A percentile compares a stretch with the other conserved stretches of the same genome.
Evolutionary conservation across 2,113 vertebrate species (phyloP).

Genomic region (Aspiorhynchus laticeps): DNA sequence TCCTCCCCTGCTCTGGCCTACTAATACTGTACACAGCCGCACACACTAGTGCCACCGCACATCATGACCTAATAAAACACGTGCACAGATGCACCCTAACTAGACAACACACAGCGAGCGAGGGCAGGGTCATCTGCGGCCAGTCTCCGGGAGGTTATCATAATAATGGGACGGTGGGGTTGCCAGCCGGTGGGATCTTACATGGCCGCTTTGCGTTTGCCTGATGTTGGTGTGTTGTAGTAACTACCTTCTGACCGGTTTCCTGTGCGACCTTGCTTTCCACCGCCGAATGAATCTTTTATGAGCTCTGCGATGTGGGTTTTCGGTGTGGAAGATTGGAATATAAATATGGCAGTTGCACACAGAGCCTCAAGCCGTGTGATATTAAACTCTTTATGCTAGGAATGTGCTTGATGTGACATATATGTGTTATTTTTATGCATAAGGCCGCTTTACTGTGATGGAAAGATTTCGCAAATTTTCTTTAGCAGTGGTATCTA

Average conservation of each 20-base stretch:
- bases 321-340: conserved; percentile 80
- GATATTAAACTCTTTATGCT: conserved; percentile 66
- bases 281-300: conserved; percentile 79
- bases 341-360: conserved; percentile 79
- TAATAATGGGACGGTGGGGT: not conserved
- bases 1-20: conserved; percentile 46
- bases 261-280: conserved; percentile 78
- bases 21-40: conserved; percentile 28
- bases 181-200: not conserved
- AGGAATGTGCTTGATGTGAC: conserved; percentile 62
- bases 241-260: conserved; percentile 72
- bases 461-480: not conserved
- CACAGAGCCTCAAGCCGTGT: conserved; percentile 65
- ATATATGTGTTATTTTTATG: not conserved
- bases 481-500: not conserved
- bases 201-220: conserved; percentile 12
- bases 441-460: not conserved
- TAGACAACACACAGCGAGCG: not conserved
- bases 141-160: not conserved
- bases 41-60: not conserved
- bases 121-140: not conserved
- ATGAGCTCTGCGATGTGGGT: conserved; percentile 77
- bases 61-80: conserved; percentile 7
- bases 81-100: not conserved
- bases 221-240: conserved; percentile 66